phyloP scores from a whole-genome alignment of 2,888 invertebrate genomes.

The Eilema depressum region DNA sequence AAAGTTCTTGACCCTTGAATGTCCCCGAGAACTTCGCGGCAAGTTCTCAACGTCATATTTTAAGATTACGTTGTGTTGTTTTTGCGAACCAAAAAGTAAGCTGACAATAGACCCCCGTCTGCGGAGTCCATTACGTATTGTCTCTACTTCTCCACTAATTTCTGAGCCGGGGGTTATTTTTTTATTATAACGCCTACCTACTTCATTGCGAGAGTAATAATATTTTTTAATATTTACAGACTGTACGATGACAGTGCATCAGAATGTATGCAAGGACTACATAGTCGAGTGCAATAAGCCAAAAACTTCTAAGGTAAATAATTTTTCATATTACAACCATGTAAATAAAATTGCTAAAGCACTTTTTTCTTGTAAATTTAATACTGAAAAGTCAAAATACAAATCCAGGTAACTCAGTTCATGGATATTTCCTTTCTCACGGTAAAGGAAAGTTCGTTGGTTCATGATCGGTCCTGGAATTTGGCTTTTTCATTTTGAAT shows the following conservation, averaged over 20 bases:
- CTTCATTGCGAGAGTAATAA: background rate
- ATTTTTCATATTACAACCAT: background rate
- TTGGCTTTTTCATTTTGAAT: too few relatives aligned
- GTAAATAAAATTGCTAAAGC: background rate
- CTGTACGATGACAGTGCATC: slow-evolving; percentile 95
- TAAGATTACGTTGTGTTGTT: too few relatives aligned
- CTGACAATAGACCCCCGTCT: too few relatives aligned
- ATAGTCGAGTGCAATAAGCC: slow-evolving; percentile 93
- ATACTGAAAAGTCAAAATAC: background rate
- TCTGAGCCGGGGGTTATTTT: too few relatives aligned
- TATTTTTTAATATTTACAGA: slow-evolving; percentile 82
- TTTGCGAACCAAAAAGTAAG: too few relatives aligned
- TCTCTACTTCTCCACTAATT: too few relatives aligned
- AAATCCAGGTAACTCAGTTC: background rate
- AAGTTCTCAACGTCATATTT: too few relatives aligned
- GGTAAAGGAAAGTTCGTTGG: background rate
- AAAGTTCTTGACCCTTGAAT: too few relatives aligned
- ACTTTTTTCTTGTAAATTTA: background rate
- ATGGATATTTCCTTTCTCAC: too few relatives aligned
- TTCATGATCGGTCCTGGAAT: background rate
- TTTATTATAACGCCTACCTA: too few relatives aligned
- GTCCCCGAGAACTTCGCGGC: background rate
- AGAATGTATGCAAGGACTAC: slow-evolving; percentile 95
- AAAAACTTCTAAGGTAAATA: slow-evolving; percentile 88
- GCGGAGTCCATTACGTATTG: too few relatives aligned